Evolutionary conservation across 1,140 invertebrate genomes (phyloP), one percentile per base, ranked within the genome.

Genomic region (Spodoptera frugiperda): DNA sequence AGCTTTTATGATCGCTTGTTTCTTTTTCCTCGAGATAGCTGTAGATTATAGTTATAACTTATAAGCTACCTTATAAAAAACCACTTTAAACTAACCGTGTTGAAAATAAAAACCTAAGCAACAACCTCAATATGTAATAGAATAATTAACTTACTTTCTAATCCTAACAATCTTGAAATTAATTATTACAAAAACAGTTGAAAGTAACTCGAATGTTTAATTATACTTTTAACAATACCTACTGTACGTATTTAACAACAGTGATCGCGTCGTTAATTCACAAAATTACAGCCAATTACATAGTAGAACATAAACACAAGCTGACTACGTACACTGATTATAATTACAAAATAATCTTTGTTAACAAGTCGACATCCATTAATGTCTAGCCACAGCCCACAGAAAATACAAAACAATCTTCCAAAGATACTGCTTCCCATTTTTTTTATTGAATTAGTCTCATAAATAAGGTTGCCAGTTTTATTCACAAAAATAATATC

Each of bases 221-320:
- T 39, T 61, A 61, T 39, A 39, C 30, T n/a, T 57, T 30, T 12
- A 57, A 30, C 21, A 30, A 10, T 44, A 61, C 30, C 57, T 61
- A 61, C 57, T 44, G 17, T 9, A 33, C 14, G 39, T 2, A 33
- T 14, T 17, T 51, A 49, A 44, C 21, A 67, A 67, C 46, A 49
- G 25, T 67, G 48, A 25, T 67, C 63, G 63, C 21, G 48, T 51
- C 48, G 63, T 67, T 67, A 49, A 67, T 67, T 51, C 63, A 67
- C 63, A 49, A 67, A 67, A 67, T 67, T 67, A 67, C 63, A n/a
- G 46, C 15, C 63, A 25, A 67, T 67, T 67, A 49, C 19, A 49
- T 63, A 44, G 59, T 11, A 67, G 11, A 49, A 10, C 14, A 17
- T 19, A 67, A 65, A 67, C 15, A 67, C 17, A 10, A 49, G 12